These are phyloP conservation scores for Andinoacara biseriatus DNA, from an alignment of 2,113 vertebrate species.

Conservation along the genomic window DNA sequence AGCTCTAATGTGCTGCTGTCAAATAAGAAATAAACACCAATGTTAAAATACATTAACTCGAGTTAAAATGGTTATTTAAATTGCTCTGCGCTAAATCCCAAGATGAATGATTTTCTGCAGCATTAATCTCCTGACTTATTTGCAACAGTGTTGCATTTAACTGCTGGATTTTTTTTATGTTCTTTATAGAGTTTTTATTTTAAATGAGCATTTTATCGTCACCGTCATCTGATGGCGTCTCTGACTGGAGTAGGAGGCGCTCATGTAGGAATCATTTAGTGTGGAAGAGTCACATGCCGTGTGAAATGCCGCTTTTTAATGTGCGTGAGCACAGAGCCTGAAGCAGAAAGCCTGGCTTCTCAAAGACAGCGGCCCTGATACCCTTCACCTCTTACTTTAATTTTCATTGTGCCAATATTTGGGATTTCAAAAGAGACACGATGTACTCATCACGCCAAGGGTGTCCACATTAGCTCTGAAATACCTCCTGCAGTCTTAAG, in stretches of 20 bases:
- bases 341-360: background rate
- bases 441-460: background rate
- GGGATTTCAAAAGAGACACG: background rate
- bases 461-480: background rate
- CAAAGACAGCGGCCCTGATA: background rate
- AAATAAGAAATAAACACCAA: background rate
- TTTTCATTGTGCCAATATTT: background rate
- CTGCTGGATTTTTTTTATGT: too few species aligned
- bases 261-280: background rate
- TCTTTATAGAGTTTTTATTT: too few species aligned
- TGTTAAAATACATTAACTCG: background rate
- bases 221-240: background rate
- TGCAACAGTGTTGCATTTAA: too few species aligned
- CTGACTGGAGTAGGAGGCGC: background rate
- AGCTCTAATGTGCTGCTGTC: background rate
- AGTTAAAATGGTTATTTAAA: background rate
- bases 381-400: background rate
- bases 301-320: background rate
- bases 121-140: too few species aligned
- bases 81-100: background rate
- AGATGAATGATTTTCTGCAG: too few species aligned
- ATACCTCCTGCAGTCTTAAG: background rate
- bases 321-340: background rate
- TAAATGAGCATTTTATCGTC: background rate
- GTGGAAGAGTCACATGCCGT: fast-evolving